phyloP scores from a whole-genome alignment of 2,888 invertebrate species.

The Apamea crenata region DNA sequence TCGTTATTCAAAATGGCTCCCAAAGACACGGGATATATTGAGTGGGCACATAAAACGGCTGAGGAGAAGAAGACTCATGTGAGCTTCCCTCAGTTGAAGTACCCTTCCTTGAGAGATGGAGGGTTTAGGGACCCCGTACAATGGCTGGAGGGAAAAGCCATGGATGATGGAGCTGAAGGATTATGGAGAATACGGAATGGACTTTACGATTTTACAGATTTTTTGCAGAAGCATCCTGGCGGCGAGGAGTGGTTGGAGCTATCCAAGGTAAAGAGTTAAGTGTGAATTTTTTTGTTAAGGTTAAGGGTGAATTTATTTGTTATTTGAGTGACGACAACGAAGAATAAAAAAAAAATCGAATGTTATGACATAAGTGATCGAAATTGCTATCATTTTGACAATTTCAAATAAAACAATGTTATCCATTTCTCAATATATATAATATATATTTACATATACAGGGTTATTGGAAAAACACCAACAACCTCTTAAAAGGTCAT shows the following conservation, averaged over 20 bases:
- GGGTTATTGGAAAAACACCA: too few species aligned
- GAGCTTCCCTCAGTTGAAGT: conserved; percentile 89
- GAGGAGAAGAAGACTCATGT: conserved; percentile 85
- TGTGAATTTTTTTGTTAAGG: conserved; percentile 46
- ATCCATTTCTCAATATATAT: not conserved
- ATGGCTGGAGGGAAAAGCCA: conserved; percentile 92
- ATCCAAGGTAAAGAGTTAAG: conserved; percentile 89
- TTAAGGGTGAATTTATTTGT: not conserved
- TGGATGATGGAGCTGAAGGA: conserved; percentile 93
- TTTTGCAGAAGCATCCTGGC: conserved; percentile 95
- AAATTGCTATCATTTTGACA: not conserved
- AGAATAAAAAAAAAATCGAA: not conserved
- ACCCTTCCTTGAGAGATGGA: conserved; percentile 87
- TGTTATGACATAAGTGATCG: not conserved
- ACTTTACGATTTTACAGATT: conserved; percentile 96
- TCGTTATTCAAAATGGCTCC: conserved; percentile 72
- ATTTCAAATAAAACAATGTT: not conserved
- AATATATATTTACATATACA: too few species aligned
- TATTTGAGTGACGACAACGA: not conserved
- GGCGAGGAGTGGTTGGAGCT: conserved; percentile 94
- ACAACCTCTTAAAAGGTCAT: too few species aligned
- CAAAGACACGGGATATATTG: conserved; percentile 75
- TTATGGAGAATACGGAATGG: conserved; percentile 94
- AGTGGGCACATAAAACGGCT: conserved; percentile 77
- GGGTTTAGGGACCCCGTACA: conserved; percentile 83